A percentile compares a stretch with the other conserved stretches of the same genome.
Evolutionary conservation across 1,140 invertebrate species (phyloP).

Genomic region (Stenopsyche tienmushanensis): DNA sequence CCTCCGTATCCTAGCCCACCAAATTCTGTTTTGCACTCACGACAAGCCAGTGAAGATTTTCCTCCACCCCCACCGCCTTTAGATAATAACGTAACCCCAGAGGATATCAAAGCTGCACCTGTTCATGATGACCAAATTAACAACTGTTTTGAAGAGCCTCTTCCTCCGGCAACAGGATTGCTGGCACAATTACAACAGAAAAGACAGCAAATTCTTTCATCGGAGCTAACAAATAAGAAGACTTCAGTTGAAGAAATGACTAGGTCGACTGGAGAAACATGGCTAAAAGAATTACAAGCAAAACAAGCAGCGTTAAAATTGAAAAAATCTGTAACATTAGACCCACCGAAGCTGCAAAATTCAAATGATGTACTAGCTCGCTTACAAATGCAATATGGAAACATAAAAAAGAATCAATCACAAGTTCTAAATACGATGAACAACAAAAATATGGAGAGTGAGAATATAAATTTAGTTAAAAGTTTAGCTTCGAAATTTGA

Average conservation of each 20-base stretch:
- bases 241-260: conserved; percentile 45
- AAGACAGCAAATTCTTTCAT: conserved; percentile 66
- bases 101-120: conserved; percentile 52
- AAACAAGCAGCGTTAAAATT: conserved; percentile 71
- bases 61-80: conserved; percentile 81
- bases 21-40: conserved; percentile 73
- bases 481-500: conserved; percentile 85
- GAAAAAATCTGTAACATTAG: conserved; percentile 52
- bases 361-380: conserved; percentile 13
- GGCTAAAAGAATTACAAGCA: conserved; percentile 76
- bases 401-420: conserved; percentile 11
- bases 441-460: conserved; percentile 42
- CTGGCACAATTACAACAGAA: conserved; percentile 76
- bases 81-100: conserved; percentile 61
- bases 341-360: conserved; percentile 33
- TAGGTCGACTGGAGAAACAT: conserved; percentile 60
- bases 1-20: conserved; percentile 79
- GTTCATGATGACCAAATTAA: conserved; percentile 40
- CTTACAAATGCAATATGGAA: conserved; percentile 13
- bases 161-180: conserved; percentile 57
- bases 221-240: conserved; percentile 50
- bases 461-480: conserved; percentile 57
- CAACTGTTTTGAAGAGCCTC: conserved; percentile 48
- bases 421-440: conserved; percentile 1
- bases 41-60: conserved; percentile 85